These are phyloP conservation scores for Aspidoscelis tigris DNA, from an alignment of 2,113 vertebrate genomes.

Conservation along the genomic window DNA sequence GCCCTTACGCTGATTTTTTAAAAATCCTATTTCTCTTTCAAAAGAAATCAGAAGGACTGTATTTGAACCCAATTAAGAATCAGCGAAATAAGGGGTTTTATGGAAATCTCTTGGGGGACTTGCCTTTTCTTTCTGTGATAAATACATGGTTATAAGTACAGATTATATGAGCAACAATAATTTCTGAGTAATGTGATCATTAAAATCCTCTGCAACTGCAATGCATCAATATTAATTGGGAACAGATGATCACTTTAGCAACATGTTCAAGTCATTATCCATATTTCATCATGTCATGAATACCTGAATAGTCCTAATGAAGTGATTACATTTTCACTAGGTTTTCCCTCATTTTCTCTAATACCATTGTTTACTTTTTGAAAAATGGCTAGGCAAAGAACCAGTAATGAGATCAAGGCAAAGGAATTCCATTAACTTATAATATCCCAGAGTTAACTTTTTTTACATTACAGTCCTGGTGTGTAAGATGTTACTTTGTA, in stretches of 20 bases:
- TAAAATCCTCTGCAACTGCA: constrained; percentile 82
- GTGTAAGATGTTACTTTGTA: too few relatives aligned
- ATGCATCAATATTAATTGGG: constrained; percentile 94
- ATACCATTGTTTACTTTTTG: constrained; percentile 65
- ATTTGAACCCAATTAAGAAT: constrained; percentile 74
- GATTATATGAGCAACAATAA: constrained; percentile 89
- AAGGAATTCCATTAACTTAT: not conserved
- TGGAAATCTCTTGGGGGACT: constrained; percentile 76
- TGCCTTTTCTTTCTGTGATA: constrained; percentile 80
- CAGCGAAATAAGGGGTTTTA: constrained; percentile 72
- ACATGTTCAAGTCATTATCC: constrained; percentile 82
- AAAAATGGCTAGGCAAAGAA: constrained; percentile 20
- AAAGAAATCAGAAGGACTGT: constrained; percentile 59
- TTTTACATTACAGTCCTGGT: too few relatives aligned
- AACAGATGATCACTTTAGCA: constrained; percentile 85
- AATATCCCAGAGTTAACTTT: not conserved
- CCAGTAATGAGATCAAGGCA: constrained; percentile 26
- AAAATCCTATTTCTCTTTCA: constrained; percentile 61
- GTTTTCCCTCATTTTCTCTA: constrained; percentile 46
- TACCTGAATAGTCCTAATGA: constrained; percentile 81
- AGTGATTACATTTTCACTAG: constrained; percentile 64
- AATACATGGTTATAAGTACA: constrained; percentile 92
- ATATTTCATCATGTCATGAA: constrained; percentile 78
- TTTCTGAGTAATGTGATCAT: constrained; percentile 87
- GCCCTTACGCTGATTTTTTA: constrained; percentile 62